Percentiles rank a stretch among this genome's conserved stretches.
These are phyloP conservation scores for Amaurobius ferox DNA, from an alignment of 2,888 invertebrate species.

Conservation along the genomic window DNA sequence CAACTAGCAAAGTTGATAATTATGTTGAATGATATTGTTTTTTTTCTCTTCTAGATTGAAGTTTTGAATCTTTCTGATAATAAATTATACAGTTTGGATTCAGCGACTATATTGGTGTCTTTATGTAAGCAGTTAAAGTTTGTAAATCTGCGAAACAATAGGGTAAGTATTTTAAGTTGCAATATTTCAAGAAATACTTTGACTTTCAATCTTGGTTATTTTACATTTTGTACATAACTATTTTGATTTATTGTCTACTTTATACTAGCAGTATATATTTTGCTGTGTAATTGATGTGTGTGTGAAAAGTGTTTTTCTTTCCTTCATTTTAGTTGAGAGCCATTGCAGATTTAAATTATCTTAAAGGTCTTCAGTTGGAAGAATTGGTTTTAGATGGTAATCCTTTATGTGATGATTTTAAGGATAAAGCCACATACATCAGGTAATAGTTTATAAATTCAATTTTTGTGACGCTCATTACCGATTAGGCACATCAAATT, in stretches of 20 bases:
- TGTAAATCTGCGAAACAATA: conserved; percentile 76
- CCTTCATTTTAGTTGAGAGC: conserved; percentile 29
- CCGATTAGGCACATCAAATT: background rate
- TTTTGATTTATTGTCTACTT: no score
- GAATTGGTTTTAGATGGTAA: conserved; percentile 89
- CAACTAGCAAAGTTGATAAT: no score
- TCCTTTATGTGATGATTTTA: conserved; percentile 87
- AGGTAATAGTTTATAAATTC: conserved; percentile 81
- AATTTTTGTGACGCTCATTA: background rate
- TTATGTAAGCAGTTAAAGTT: conserved; percentile 75
- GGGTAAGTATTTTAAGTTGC: conserved; percentile 73
- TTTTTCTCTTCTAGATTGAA: conserved; percentile 67
- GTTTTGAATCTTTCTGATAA: conserved; percentile 76
- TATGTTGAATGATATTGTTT: no score
- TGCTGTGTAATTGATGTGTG: no score
- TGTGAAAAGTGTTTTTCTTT: no score
- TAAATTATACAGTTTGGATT: conserved; percentile 75
- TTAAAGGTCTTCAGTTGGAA: conserved; percentile 85
- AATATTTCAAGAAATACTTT: no score
- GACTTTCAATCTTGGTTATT: no score
- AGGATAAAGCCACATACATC: conserved; percentile 86
- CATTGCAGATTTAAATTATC: conserved; percentile 80
- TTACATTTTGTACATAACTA: no score
- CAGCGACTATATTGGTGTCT: conserved; percentile 74
- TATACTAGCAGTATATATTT: no score